A percentile compares a stretch with the other conserved stretches of the same genome.
phyloP scores from a whole-genome alignment of 2,797 vertebrate genomes.

The Melanotaenia nigrans region DNA sequence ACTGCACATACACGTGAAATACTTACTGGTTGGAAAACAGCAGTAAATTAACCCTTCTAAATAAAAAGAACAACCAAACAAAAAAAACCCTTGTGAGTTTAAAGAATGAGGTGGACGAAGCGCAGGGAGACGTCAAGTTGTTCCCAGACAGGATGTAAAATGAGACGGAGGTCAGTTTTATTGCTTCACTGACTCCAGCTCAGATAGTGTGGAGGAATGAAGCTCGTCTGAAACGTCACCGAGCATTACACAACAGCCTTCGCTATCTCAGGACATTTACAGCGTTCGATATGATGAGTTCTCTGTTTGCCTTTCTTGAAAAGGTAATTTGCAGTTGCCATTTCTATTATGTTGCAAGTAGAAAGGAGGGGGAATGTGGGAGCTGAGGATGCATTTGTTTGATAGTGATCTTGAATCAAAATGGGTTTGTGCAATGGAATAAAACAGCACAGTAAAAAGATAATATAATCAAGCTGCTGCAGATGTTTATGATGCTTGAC shows the following conservation, averaged over 20 bases:
- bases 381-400: slow-evolving; percentile 3
- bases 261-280: slow-evolving; percentile 31
- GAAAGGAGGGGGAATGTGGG: not conserved
- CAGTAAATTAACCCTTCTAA: not conserved
- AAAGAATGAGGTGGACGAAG: not conserved
- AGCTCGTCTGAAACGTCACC: slow-evolving; percentile 31
- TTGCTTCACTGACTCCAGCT: slow-evolving; percentile 24
- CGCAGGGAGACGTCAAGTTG: slow-evolving; percentile 18
- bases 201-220: slow-evolving; percentile 36
- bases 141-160: slow-evolving; percentile 30
- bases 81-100: not conserved
- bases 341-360: slow-evolving; percentile 23
- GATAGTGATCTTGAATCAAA: slow-evolving; percentile 19
- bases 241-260: slow-evolving; percentile 31
- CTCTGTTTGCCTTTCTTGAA: slow-evolving; percentile 30
- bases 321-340: slow-evolving; percentile 41
- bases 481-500: not conserved
- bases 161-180: slow-evolving; percentile 40
- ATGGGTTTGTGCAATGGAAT: not conserved
- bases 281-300: slow-evolving; percentile 36
- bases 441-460: not conserved
- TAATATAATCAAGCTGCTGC: not conserved
- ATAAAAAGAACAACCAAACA: no score
- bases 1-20: not conserved
- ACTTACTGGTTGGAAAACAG: not conserved